These are phyloP conservation scores for Leucophenga maculata DNA, from an alignment of 2,888 invertebrate species.

Conservation along the genomic window DNA sequence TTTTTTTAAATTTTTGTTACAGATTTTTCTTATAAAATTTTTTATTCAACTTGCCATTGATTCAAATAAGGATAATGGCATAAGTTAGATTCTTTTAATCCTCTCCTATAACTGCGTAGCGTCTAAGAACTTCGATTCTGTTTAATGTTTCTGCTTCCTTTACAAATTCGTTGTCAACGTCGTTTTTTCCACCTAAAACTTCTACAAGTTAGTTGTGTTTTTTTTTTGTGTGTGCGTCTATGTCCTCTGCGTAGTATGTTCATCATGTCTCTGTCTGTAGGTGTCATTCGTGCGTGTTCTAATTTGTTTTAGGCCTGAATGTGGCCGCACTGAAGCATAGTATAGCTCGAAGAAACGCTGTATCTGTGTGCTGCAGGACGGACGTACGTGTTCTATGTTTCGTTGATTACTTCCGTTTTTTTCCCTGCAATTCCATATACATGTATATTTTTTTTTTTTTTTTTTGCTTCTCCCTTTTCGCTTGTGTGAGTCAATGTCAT, in stretches of 20 bases:
- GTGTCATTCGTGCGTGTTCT: constrained; percentile 57
- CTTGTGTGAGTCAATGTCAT: not conserved
- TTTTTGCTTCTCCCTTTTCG: constrained; percentile 24
- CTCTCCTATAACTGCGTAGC: too few species aligned
- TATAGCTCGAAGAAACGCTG: not conserved
- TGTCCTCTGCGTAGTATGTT: not conserved
- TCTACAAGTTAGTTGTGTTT: constrained; percentile 50
- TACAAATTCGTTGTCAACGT: constrained; percentile 44
- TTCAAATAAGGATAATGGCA: too few species aligned
- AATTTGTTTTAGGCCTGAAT: constrained; percentile 49
- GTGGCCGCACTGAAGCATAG: constrained; percentile 7
- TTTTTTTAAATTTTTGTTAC: too few species aligned
- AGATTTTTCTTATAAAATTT: too few species aligned
- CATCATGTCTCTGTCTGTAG: not conserved
- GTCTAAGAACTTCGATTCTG: too few species aligned
- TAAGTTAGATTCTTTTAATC: too few species aligned
- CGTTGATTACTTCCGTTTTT: constrained; percentile 40
- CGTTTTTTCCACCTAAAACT: too few species aligned
- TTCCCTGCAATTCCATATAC: too few species aligned
- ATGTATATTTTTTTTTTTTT: too few species aligned
- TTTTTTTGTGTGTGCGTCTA: too few species aligned
- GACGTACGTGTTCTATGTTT: constrained; percentile 12
- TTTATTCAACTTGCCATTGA: too few species aligned
- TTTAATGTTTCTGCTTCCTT: constrained; percentile 3
- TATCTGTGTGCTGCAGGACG: not conserved